Evolutionary conservation across 2,888 invertebrate species (phyloP).

Genomic region (Tenthredo amoena): DNA sequence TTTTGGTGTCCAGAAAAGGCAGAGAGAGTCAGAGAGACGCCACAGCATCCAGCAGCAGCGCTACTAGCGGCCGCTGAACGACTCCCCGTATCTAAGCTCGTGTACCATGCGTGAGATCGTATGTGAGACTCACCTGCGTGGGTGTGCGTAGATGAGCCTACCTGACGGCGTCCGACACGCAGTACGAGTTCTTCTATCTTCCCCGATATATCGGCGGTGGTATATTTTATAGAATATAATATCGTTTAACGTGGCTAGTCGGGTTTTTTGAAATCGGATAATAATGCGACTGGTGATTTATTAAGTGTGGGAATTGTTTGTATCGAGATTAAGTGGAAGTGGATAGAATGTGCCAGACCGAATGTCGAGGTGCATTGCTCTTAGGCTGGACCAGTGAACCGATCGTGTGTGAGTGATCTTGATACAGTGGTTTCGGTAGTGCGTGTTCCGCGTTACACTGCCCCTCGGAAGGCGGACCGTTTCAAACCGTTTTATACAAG

Average conservation of each 20-base stretch:
- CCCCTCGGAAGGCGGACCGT: conserved; percentile 2
- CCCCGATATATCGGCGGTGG: conserved; percentile 48
- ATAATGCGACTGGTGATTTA: not conserved
- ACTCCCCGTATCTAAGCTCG: conserved; percentile 63
- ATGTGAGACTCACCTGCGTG: conserved; percentile 70
- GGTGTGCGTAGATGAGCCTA: conserved; percentile 75
- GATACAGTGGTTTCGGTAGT: conserved; percentile 52
- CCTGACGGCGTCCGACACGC: conserved; percentile 78
- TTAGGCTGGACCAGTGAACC: conserved; percentile 51
- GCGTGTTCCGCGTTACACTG: conserved; percentile 47
- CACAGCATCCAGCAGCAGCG: conserved; percentile 77
- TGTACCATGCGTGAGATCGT: conserved; percentile 58
- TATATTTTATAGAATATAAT: not conserved
- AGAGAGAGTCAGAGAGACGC: conserved; percentile 62
- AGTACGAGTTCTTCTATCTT: conserved; percentile 63
- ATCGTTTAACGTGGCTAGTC: not conserved
- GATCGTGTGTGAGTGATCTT: conserved; percentile 52
- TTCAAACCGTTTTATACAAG: not conserved
- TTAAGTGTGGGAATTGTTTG: not conserved
- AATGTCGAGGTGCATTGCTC: conserved; percentile 50
- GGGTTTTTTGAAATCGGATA: not conserved
- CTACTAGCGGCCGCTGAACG: conserved; percentile 76
- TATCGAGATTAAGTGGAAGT: conserved; percentile 26
- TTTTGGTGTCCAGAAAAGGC: conserved; percentile 56
- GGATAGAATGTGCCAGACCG: conserved; percentile 48